Conservation (phyloP, 2,113 vertebrate species). For the Megaleporinus macrocephalus region DNA sequence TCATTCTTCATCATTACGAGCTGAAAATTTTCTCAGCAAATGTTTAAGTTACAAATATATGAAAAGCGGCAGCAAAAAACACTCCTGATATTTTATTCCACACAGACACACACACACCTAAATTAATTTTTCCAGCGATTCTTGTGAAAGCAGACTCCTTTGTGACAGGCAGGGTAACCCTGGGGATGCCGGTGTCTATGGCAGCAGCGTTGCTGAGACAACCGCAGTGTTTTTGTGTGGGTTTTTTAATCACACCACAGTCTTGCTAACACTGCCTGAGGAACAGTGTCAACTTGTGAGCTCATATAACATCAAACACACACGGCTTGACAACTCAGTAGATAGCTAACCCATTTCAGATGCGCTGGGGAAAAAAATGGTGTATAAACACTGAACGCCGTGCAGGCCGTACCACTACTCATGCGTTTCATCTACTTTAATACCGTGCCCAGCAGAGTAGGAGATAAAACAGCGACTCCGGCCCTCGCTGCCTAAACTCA, state of each 20-base stretch:
- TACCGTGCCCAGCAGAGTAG: neutral
- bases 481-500: neutral
- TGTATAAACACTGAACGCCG: neutral
- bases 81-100: neutral
- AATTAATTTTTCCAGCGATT: slow-evolving; percentile 3
- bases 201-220: slow-evolving; percentile 5
- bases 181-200: neutral
- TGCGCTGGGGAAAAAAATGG: neutral
- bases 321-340: neutral
- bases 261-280: slow-evolving; percentile 1
- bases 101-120: neutral
- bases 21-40: slow-evolving; percentile 21
- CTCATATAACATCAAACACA: slow-evolving; percentile 7
- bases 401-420: neutral
- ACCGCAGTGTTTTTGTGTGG: neutral
- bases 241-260: slow-evolving; percentile 26
- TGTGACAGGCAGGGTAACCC: neutral
- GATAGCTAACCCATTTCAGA: neutral
- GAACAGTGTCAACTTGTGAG: neutral
- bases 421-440: neutral
- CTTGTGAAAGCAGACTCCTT: slow-evolving; percentile 1
- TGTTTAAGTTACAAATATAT: slow-evolving; percentile 30
- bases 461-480: neutral
- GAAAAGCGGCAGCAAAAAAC: neutral
- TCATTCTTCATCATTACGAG: slow-evolving; percentile 52